Evolutionary conservation across 2,888 invertebrate genomes (phyloP).

Genomic region (Meiosimyza decipiens): DNA sequence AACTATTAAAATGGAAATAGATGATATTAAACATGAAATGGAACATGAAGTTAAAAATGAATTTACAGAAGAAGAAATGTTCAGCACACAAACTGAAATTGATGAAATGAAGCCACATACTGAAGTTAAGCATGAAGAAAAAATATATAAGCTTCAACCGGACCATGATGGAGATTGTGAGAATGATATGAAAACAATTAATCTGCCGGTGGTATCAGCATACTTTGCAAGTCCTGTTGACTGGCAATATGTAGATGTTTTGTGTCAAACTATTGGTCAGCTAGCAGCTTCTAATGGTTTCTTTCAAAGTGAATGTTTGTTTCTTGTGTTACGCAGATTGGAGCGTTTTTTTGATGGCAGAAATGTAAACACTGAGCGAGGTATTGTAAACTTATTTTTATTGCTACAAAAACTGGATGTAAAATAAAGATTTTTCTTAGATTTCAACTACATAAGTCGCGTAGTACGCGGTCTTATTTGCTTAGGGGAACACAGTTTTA

Average conservation of each 20-base stretch:
- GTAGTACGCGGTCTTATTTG: constrained; percentile 59
- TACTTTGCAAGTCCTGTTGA: constrained; percentile 60
- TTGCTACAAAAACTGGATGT: neutral
- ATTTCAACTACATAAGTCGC: constrained; percentile 62
- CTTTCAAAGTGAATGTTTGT: constrained; percentile 62
- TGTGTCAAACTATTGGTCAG: constrained; percentile 62
- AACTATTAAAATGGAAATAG: constrained; percentile 51
- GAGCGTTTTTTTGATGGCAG: constrained; percentile 59
- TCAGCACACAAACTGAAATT: constrained; percentile 5
- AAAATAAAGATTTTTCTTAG: constrained; percentile 46
- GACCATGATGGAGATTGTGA: constrained; percentile 53
- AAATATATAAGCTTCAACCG: constrained; percentile 56
- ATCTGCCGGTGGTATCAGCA: constrained; percentile 46
- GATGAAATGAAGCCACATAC: constrained; percentile 3
- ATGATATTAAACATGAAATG: constrained; percentile 43
- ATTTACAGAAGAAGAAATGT: constrained; percentile 33
- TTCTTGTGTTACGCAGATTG: constrained; percentile 57
- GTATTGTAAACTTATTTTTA: constrained; percentile 42
- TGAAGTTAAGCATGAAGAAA: constrained; percentile 46
- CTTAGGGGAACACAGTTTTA: constrained; percentile 64
- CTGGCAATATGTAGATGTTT: constrained; percentile 52
- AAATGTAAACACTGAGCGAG: constrained; percentile 52
- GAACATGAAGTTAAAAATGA: constrained; percentile 38
- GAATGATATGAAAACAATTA: constrained; percentile 34
- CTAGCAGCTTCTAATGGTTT: constrained; percentile 60